Base-by-base conservation (phyloP, 2,113 vertebrate species). In the Anolis carolinensis region DNA sequence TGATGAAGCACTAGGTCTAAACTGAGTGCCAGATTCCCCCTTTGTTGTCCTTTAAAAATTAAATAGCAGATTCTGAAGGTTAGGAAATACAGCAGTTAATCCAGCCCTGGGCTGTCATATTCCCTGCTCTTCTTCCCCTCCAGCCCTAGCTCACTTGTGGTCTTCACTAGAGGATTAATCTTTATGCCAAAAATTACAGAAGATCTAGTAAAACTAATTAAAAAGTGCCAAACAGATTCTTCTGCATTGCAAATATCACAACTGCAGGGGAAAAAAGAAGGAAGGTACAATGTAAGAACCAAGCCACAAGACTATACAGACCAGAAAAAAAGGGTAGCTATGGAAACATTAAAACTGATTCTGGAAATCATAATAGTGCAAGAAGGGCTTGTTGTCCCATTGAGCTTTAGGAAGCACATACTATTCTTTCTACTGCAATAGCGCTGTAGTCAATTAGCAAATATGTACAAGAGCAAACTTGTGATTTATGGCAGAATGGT, bases 381-480 rank as follows among this genome's bases (percentile, higher is more conserved):
- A 14, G 48, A 63, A 90, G 81, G 1, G 32, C 88, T 11, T 1
- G 55, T 79, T 9, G 0, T 89, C 32, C 1, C 20, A 76, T n/a
- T 90, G 36, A 89, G 84, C 34, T 55, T 83, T 59, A 83, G 73
- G 89, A 89, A 8, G 9, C 0, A 78, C 13, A 0, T n/a, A 20
- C 30, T 88, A 73, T 81, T 36, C 77, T 23, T 81, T 39, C 81
- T 88, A 34, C 50, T 44, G 2, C 4, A 48, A 68, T 1, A 68
- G 52, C 3, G 50, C 0, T 8, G n/a, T 20, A 59, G 50, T 59
- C 0, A 3, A 23, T 13, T 48, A 77, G 5, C 10, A 4, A 18
- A 13, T 11, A 18, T 27, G 50, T 18, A 68, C 7, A 18, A 36
- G 13, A 44, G 14, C 44, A 67, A 76, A 34, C 25, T 18, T 39